Percentiles rank a stretch among this genome's conserved stretches.
Conservation (phyloP, 2,113 vertebrate genomes). For the Silurus glanis region DNA sequence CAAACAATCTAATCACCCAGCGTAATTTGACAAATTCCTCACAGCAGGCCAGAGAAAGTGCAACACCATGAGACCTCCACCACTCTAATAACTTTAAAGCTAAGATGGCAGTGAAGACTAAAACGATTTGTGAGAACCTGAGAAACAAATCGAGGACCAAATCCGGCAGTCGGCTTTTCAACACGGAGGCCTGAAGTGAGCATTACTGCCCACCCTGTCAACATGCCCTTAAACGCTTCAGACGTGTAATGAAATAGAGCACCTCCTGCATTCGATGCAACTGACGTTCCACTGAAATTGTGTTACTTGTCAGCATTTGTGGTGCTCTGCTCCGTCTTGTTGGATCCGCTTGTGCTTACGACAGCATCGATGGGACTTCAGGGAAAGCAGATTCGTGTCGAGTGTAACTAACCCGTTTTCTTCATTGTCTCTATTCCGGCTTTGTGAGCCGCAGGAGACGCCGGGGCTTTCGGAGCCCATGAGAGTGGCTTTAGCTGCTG, state of each 20-base stretch:
- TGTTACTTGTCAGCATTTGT: constrained; percentile 44
- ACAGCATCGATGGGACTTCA: constrained; percentile 45
- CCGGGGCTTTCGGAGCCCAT: constrained; percentile 38
- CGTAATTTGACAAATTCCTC: constrained; percentile 50
- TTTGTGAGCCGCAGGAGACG: constrained; percentile 43
- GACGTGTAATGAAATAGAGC: constrained; percentile 45
- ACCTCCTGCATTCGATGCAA: constrained; percentile 39
- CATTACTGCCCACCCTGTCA: constrained; percentile 30
- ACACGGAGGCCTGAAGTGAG: constrained; percentile 19
- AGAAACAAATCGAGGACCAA: constrained; percentile 29
- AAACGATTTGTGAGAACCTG: constrained; percentile 39
- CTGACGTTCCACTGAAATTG: constrained; percentile 38
- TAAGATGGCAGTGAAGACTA: constrained; percentile 36
- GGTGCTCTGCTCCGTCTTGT: constrained; percentile 24
- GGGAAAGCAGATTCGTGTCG: constrained; percentile 32
- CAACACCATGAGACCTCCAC: constrained; percentile 27
- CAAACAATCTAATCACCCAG: constrained; percentile 47
- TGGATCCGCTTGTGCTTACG: constrained; percentile 38
- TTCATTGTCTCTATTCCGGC: constrained; percentile 41
- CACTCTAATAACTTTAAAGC: constrained; percentile 46
- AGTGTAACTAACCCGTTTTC: constrained; percentile 52
- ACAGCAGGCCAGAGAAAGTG: constrained; percentile 38
- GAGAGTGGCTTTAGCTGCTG: constrained; percentile 51
- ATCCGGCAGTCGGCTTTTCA: constrained; percentile 4
- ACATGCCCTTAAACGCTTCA: constrained; percentile 23